Evolutionary conservation across 2,797 vertebrate species (phyloP).

Genomic region (Thripadectes ignobilis): DNA sequence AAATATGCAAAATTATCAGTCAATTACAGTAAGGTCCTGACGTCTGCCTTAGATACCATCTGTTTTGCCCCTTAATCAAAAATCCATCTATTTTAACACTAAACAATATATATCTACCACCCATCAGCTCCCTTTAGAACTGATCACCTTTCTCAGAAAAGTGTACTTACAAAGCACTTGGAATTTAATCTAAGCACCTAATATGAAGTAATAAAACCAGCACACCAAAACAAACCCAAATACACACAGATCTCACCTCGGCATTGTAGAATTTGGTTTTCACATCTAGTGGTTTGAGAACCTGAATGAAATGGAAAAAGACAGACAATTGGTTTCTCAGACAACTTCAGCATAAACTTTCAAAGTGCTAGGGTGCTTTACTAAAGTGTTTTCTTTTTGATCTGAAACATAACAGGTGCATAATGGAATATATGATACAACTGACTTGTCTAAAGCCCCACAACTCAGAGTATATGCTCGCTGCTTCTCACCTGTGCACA

Average conservation of each 20-base stretch:
- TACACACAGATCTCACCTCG: slow-evolving; percentile 79
- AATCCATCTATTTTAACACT: not conserved
- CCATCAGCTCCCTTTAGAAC: not conserved
- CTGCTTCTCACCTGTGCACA: not conserved
- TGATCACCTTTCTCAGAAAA: not conserved
- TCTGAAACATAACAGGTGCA: not conserved
- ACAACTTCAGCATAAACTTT: not conserved
- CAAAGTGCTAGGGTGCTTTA: not conserved
- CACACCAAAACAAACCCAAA: not conserved
- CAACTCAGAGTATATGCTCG: not conserved
- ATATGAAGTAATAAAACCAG: not conserved
- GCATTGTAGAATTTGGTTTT: slow-evolving; percentile 99
- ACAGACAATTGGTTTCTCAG: slow-evolving; percentile 63
- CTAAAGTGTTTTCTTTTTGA: not conserved
- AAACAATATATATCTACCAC: not conserved
- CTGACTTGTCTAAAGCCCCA: not conserved
- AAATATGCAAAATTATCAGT: not conserved
- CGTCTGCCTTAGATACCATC: not conserved
- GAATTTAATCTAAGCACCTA: not conserved
- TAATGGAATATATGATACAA: not conserved
- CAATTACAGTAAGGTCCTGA: not conserved
- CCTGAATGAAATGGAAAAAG: slow-evolving; percentile 85
- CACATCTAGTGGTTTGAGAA: slow-evolving; percentile 96
- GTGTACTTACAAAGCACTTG: not conserved
- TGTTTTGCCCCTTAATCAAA: not conserved